Percentiles rank a stretch among this genome's conserved stretches.
Conservation (phyloP, 1,140 invertebrate genomes). For the Frieseomelitta varia region DNA sequence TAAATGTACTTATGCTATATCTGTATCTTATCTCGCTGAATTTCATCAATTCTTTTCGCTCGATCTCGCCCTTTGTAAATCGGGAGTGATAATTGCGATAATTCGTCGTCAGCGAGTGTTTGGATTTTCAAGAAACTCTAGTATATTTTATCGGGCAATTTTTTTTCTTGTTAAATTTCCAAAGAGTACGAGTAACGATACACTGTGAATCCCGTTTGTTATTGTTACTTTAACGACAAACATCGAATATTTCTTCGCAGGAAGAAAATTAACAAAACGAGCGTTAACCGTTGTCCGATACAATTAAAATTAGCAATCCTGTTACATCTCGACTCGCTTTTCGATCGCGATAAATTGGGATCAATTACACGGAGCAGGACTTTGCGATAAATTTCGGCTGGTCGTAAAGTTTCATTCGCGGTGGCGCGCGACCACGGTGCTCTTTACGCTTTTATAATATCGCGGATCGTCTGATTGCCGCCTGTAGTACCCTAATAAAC, state of each 20-base stretch:
- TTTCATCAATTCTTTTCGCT: neutral
- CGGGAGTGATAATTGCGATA: neutral
- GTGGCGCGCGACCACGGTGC: neutral
- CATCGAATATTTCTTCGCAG: neutral
- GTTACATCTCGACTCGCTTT: neutral
- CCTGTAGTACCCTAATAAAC: slow-evolving; percentile 42
- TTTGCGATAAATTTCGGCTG: neutral
- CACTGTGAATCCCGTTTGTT: no score
- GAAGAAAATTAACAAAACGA: slow-evolving; percentile 14
- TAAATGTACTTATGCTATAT: neutral
- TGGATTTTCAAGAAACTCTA: neutral
- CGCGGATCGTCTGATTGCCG: slow-evolving; percentile 34
- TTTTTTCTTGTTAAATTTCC: neutral
- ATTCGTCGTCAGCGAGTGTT: neutral
- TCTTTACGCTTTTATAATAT: slow-evolving; percentile 40
- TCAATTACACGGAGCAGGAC: neutral
- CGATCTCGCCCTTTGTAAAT: neutral
- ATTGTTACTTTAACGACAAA: neutral
- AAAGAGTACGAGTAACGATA: no score
- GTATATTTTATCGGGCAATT: neutral
- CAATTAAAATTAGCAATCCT: neutral
- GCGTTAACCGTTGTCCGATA: neutral
- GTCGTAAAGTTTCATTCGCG: slow-evolving; percentile 21
- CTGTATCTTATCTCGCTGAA: neutral
- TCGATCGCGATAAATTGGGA: neutral